These are phyloP conservation scores for Mugil cephalus DNA, from an alignment of 2,113 vertebrate genomes.

Conservation along the genomic window DNA sequence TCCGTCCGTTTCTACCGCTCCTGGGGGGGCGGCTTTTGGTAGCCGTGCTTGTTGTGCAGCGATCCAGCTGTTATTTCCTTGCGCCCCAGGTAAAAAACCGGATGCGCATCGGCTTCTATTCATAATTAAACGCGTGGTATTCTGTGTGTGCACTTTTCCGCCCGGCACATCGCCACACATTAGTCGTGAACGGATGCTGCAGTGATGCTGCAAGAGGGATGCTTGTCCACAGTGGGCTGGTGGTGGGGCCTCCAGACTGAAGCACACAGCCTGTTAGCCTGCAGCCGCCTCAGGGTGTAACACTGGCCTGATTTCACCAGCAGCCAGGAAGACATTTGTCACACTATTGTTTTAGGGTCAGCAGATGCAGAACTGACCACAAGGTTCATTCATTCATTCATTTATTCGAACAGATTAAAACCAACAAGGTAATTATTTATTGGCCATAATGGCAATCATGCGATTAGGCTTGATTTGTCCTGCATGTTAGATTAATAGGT, in stretches of 20 bases:
- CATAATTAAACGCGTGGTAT: background rate
- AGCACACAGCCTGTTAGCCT: constrained; percentile 20
- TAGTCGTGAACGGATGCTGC: constrained; percentile 41
- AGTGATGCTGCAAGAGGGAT: constrained; percentile 52
- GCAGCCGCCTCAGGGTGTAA: constrained; percentile 39
- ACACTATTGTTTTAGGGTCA: constrained; percentile 44
- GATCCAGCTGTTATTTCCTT: constrained; percentile 22
- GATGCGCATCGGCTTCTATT: constrained; percentile 9
- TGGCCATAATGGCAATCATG: no score
- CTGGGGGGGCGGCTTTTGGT: background rate
- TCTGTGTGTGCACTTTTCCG: constrained; percentile 1
- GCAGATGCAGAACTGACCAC: constrained; percentile 30
- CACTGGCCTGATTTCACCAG: constrained; percentile 60
- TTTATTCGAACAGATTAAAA: no score
- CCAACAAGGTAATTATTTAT: constrained; percentile 50
- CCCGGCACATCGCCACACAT: constrained; percentile 19
- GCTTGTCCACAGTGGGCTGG: constrained; percentile 23
- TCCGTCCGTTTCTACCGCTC: background rate
- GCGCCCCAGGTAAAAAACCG: constrained; percentile 16
- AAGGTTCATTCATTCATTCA: no score
- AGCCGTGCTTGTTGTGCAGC: constrained; percentile 9
- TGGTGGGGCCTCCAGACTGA: constrained; percentile 33
- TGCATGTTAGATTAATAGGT: no score
- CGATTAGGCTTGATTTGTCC: no score
- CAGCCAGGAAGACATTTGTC: constrained; percentile 40